A percentile compares a stretch with the other conserved stretches of the same genome.
Conservation (phyloP, 2,113 vertebrate genomes). For the Strix uralensis region DNA sequence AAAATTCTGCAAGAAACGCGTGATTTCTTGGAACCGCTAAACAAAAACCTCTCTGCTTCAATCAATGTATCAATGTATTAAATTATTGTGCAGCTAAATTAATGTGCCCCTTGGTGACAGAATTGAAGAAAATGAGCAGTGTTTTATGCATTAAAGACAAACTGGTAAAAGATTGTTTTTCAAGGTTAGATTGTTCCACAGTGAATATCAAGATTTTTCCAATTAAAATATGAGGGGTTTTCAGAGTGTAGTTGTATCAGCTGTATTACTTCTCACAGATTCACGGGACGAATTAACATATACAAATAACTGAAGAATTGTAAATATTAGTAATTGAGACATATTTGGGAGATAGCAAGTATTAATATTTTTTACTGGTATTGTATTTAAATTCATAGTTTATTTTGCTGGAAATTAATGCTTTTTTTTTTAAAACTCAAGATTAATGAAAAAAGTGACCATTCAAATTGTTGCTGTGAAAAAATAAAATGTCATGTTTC, state of each 20-base stretch:
- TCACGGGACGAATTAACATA: background rate
- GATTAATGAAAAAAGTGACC: background rate
- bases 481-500: background rate
- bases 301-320: background rate
- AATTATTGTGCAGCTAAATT: conserved; percentile 47
- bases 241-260: background rate
- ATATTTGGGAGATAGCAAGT: background rate
- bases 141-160: conserved; percentile 60
- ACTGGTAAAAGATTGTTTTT: conserved; percentile 49
- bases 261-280: background rate
- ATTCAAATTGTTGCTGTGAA: background rate
- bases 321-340: background rate
- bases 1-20: background rate
- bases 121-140: conserved; percentile 16
- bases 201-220: conserved; percentile 9
- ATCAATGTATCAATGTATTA: conserved; percentile 20
- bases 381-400: background rate
- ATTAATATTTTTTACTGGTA: background rate
- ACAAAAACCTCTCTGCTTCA: conserved; percentile 27
- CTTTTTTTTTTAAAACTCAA: background rate
- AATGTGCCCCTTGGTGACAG: conserved; percentile 21
- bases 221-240: conserved; percentile 19
- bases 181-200: conserved; percentile 41
- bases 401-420: background rate
- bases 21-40: background rate